phyloP scores from a whole-genome alignment of 1,140 invertebrate genomes.

The Drosophila carrolli region DNA sequence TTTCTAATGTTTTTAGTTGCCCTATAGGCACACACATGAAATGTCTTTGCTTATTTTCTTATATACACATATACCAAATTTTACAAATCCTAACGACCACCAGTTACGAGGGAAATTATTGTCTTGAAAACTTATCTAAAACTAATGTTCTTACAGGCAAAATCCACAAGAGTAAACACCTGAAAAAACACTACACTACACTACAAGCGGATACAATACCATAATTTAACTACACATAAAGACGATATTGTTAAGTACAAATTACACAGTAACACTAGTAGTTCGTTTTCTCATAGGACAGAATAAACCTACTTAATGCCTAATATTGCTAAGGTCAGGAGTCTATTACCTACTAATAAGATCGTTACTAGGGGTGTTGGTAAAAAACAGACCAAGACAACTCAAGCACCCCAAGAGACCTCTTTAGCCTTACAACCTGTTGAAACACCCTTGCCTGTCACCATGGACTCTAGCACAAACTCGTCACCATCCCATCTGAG shows the following conservation, averaged over 20 bases:
- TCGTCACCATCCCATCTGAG: constrained; percentile 1
- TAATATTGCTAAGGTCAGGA: neutral
- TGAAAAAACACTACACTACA: too few relatives aligned
- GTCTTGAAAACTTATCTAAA: neutral
- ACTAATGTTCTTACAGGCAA: neutral
- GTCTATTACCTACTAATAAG: neutral
- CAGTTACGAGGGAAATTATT: neutral
- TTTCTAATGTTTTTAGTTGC: too few relatives aligned
- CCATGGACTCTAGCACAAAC: neutral
- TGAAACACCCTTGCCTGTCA: neutral
- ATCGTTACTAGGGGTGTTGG: neutral
- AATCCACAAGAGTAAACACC: neutral
- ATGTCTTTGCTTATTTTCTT: neutral
- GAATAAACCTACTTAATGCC: neutral
- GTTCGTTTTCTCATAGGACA: too few relatives aligned
- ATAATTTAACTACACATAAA: too few relatives aligned
- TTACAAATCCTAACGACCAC: neutral
- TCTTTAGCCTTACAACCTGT: neutral
- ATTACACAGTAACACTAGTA: too few relatives aligned
- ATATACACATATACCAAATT: neutral
- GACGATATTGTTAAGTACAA: too few relatives aligned
- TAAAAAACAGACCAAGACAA: neutral
- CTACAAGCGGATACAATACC: too few relatives aligned
- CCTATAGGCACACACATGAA: neutral
- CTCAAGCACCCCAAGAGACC: neutral